A percentile compares a stretch with the other conserved stretches of the same genome.
These are phyloP conservation scores for Hoplodrina blanda DNA, from an alignment of 2,888 invertebrate species.

Conservation along the genomic window DNA sequence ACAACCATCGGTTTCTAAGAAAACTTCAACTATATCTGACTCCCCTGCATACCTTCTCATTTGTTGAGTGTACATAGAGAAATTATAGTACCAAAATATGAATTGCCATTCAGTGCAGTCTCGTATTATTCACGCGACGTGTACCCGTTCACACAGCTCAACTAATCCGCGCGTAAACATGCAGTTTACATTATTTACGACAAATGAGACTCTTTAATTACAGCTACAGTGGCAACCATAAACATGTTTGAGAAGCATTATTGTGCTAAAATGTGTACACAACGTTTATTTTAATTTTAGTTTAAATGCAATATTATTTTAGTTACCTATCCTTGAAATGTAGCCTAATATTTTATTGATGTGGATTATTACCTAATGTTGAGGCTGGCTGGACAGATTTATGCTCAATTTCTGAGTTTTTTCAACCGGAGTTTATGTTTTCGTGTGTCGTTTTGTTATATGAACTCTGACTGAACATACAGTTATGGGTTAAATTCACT, in stretches of 20 bases:
- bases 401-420: too few species aligned
- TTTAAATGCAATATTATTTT: slow-evolving; percentile 1
- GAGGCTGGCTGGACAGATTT: too few species aligned
- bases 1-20: too few species aligned
- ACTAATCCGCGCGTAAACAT: slow-evolving; percentile 13
- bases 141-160: slow-evolving; percentile 1
- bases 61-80: not conserved
- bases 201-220: slow-evolving; percentile 35
- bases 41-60: too few species aligned
- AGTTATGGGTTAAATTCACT: too few species aligned
- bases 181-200: slow-evolving; percentile 33
- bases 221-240: slow-evolving; percentile 20
- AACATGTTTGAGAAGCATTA: slow-evolving; percentile 33
- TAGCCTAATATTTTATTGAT: slow-evolving; percentile 1
- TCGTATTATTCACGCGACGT: not conserved
- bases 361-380: slow-evolving; percentile 4
- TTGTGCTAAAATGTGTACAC: slow-evolving; percentile 18
- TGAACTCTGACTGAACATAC: too few species aligned
- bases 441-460: too few species aligned
- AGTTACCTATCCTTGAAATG: not conserved
- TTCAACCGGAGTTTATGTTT: too few species aligned
- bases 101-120: not conserved
- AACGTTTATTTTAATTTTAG: slow-evolving; percentile 15
- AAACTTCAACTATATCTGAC: too few species aligned
- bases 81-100: slow-evolving; percentile 6